Evolutionary conservation across 1,140 invertebrate genomes (phyloP), one percentile per base, ranked within the genome.

Genomic region (Holotrichia oblita): DNA sequence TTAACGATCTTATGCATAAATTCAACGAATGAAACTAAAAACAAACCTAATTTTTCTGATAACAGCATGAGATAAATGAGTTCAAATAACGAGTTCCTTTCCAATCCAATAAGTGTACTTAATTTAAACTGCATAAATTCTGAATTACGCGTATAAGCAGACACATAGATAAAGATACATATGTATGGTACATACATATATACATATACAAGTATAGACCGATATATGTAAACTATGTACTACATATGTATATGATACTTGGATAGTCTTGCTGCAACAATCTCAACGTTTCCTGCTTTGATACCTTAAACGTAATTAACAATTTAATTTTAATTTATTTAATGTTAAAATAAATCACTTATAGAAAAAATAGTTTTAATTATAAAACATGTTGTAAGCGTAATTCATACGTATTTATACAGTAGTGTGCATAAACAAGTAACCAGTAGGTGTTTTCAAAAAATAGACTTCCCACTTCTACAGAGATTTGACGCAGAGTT

Each of bases 111-210:
- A 55, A 55, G 17, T 55, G n/a, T 17, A 14, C 14, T 55, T 55
- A 55, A 55, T 55, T 55, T 55, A 55, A 55, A 55, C 48, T 55
- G 48, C 48, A 55, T 55, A 55, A 55, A 55, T 55, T 55, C 48
- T 14, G 48, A 55, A 55, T 55, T 55, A 55, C 14, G 17, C 1
- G 27, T 34, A 34, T 34, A 34, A 34, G 27, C 27, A 34, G 27
- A 34, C 27, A 34, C 27, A 34, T 34, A 34, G 27, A 34, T 34
- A 34, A 34, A 34, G 27, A 34, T 34, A 34, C 4, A 34, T 34
- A 4, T 34, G 4, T 34, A 4, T 34, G 27, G 27, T 34, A 34
- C 27, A 34, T 34, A 34, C 27, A 4, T 34, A 4, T 34, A n/a
- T n/a, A n/a, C n/a, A n/a, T n/a, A n/a, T n/a, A n/a, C n/a, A 34